Percentiles rank a stretch among this genome's conserved stretches.
Conservation (phyloP, 2,888 invertebrate genomes). For the Sialis fuliginosa region DNA sequence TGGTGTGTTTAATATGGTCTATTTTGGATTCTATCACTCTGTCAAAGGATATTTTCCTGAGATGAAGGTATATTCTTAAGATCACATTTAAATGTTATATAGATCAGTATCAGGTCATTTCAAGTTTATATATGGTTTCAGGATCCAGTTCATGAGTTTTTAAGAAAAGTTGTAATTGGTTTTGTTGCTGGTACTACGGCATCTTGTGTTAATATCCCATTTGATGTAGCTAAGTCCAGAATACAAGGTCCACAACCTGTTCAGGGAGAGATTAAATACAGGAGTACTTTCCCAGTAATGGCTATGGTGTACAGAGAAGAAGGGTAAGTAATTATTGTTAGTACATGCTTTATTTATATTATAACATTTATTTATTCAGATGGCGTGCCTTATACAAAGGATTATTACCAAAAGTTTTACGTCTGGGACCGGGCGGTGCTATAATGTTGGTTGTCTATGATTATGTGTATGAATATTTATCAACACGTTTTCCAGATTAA, state of each 20-base stretch:
- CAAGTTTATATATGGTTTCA: constrained; percentile 19
- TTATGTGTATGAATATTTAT: constrained; percentile 60
- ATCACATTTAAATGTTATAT: too few species aligned
- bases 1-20: constrained; percentile 83
- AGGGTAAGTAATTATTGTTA: constrained; percentile 41
- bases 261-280: constrained; percentile 56
- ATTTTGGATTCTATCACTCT: constrained; percentile 90
- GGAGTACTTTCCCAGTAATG: constrained; percentile 55
- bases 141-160: constrained; percentile 51
- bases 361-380: constrained; percentile 30
- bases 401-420: constrained; percentile 72
- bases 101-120: not conserved
- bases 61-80: constrained; percentile 30
- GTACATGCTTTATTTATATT: constrained; percentile 6
- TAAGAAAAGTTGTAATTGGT: constrained; percentile 63
- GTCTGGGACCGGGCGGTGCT: constrained; percentile 87
- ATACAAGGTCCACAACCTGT: constrained; percentile 84
- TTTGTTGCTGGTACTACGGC: constrained; percentile 76
- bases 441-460: constrained; percentile 91
- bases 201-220: constrained; percentile 81
- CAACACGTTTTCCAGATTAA: constrained; percentile 23
- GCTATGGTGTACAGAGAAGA: constrained; percentile 64
- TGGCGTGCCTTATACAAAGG: constrained; percentile 83
- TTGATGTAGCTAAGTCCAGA: constrained; percentile 89
- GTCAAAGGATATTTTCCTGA: constrained; percentile 58